Base-by-base conservation (phyloP, 2,888 invertebrate species). In the Drosophila quasianomalipes region DNA sequence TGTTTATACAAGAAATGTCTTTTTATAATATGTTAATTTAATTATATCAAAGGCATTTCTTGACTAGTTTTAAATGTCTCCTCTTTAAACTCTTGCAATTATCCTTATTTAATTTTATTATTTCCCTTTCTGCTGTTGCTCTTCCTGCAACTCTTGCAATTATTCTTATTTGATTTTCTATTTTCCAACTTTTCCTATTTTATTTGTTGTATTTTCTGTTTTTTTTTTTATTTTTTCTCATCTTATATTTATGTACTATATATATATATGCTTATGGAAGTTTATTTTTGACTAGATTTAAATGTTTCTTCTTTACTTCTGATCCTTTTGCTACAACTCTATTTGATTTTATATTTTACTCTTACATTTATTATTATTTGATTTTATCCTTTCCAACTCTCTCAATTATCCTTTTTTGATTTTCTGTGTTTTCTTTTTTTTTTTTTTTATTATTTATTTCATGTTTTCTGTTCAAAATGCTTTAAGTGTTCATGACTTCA, bases 401-500 rank as follows among this genome's bases (percentile, higher is more conserved):
- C 22, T 16, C 2, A 12, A 41, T n/a, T 41, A 41, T 12, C 2
- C 12, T 12, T 44, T 10, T 47, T 22, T 22, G 7, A 1, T 14
- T 16, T 62, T 57, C 37, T 39, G 31, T 47, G 57, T 52, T 66
- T 49, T 28, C 54, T 22, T 58, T 16, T 47, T 22, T 12, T 26
- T 52, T 68, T 64, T 26, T 5, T 28, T 35, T 14, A 35, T 37
- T 16, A 35, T 14, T 35, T 35, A 35, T 26, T 4, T 41, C 5
- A 66, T 19, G 3, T 58, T 33, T 54, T n/a, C 57, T 57, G 26
- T 66, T 62, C 35, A 51, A 41, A 77, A 70, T 68, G 87, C 90
- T 90, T 90, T 88, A 71, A 73, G 72, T 88, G 91, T 88, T 84
- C 89, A 86, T 78, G 66, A 82, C 67, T 72, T 84, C 89, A 89